Evolutionary conservation across 2,888 invertebrate genomes (phyloP).

Genomic region (Belgica antarctica): DNA sequence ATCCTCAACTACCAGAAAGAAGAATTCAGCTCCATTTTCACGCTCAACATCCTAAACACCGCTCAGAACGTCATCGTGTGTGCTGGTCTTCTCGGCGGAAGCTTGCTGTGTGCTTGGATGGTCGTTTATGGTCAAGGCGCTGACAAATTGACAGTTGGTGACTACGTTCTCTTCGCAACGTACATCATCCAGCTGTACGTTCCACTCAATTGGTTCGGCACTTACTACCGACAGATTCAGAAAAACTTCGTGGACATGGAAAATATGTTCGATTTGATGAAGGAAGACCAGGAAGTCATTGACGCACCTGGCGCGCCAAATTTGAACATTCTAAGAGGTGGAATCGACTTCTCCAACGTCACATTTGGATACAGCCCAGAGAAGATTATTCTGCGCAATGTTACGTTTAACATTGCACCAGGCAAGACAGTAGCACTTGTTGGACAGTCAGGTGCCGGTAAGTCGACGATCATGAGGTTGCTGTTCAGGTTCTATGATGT

Average conservation of each 20-base stretch:
- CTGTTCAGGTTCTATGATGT: slow-evolving; percentile 97
- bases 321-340: slow-evolving; percentile 66
- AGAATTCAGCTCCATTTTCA: slow-evolving; percentile 84
- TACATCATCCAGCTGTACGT: slow-evolving; percentile 89
- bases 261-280: slow-evolving; percentile 95
- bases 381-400: slow-evolving; percentile 69
- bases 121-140: slow-evolving; percentile 64
- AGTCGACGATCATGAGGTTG: slow-evolving; percentile 92
- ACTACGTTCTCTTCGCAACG: slow-evolving; percentile 92
- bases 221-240: slow-evolving; percentile 83
- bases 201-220: slow-evolving; percentile 97
- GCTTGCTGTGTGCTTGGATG: slow-evolving; percentile 83
- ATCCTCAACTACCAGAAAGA: slow-evolving; percentile 79
- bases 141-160: slow-evolving; percentile 74
- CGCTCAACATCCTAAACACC: slow-evolving; percentile 86
- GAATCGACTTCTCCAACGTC: slow-evolving; percentile 86
- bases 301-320: slow-evolving; percentile 78
- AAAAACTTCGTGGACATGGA: slow-evolving; percentile 99
- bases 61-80: slow-evolving; percentile 89
- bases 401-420: slow-evolving; percentile 75
- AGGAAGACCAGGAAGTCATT: slow-evolving; percentile 80
- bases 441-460: slow-evolving; percentile 77
- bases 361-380: slow-evolving; percentile 85
- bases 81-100: slow-evolving; percentile 79
- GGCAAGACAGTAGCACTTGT: slow-evolving; percentile 69